Percentiles rank a stretch among this genome's conserved stretches.
Evolutionary conservation across 2,113 vertebrate genomes (phyloP).

Genomic region (Gavialis gangeticus): DNA sequence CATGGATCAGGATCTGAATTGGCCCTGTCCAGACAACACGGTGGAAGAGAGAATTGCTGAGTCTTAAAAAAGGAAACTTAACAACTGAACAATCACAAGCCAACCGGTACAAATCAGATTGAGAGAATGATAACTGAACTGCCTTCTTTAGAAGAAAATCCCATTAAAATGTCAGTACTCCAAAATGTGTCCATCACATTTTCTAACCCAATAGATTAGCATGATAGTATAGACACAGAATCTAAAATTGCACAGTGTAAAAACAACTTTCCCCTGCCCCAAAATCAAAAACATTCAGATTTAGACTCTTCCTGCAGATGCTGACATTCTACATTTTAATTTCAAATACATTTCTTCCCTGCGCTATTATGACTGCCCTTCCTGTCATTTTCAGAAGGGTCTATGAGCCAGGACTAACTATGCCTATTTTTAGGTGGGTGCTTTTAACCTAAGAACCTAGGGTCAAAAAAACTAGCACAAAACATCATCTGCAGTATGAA

Average conservation of each 20-base stretch:
- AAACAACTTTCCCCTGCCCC: not conserved
- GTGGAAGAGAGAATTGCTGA: not conserved
- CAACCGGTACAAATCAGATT: not conserved
- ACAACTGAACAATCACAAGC: not conserved
- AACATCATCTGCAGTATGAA: not conserved
- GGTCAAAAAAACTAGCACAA: not conserved
- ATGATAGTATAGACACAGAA: not conserved
- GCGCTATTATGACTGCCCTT: not conserved
- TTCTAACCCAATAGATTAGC: not conserved
- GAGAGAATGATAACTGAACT: not conserved
- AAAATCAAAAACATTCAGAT: not conserved
- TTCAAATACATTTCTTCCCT: not conserved
- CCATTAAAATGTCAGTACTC: no score
- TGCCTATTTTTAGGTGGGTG: not conserved
- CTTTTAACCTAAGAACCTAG: not conserved
- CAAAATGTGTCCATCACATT: not conserved
- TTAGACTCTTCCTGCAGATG: not conserved
- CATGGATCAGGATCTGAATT: not conserved
- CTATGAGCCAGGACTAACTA: not conserved
- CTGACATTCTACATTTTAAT: not conserved
- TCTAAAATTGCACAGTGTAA: not conserved
- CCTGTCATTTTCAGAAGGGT: not conserved
- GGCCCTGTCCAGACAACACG: not conserved
- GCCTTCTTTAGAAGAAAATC: not conserved
- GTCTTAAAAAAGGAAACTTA: rapidly evolving